phyloP scores from a whole-genome alignment of 2,888 invertebrate genomes.

The Metacarcinus magister region DNA sequence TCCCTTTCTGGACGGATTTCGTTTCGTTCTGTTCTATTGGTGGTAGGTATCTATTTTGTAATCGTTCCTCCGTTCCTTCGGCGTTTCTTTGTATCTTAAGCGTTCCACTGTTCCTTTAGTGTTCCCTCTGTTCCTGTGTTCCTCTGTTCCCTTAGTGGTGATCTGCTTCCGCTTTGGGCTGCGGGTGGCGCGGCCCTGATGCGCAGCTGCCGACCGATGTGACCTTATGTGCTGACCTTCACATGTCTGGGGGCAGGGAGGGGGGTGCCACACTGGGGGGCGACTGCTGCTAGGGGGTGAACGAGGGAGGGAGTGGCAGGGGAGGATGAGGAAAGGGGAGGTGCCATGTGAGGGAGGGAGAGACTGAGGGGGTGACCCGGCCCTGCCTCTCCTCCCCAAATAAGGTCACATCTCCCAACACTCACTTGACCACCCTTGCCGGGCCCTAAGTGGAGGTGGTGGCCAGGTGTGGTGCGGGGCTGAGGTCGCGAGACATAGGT shows the following conservation, averaged over 20 bases:
- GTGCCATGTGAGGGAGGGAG: conserved; percentile 6
- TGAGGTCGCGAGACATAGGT: not conserved
- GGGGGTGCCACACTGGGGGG: not conserved
- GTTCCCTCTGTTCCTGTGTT: not conserved
- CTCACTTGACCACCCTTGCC: conserved; percentile 30
- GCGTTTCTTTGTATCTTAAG: not conserved
- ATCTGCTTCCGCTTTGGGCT: not conserved
- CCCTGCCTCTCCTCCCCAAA: not conserved
- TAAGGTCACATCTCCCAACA: not conserved
- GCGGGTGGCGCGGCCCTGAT: not conserved
- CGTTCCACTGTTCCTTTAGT: not conserved
- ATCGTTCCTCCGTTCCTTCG: not conserved
- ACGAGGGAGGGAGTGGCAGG: not conserved
- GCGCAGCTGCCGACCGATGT: conserved; percentile 18
- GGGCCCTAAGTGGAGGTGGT: not conserved
- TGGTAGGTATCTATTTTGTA: not conserved
- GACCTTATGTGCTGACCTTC: conserved; percentile 41
- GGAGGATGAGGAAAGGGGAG: not conserved
- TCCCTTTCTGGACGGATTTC: not conserved
- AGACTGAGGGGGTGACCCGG: conserved; percentile 15
- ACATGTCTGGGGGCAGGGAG: not conserved
- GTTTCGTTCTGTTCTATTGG: not conserved
- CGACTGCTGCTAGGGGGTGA: not conserved
- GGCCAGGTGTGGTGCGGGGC: not conserved
- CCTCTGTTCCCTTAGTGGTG: not conserved